Conservation (phyloP, 2,797 vertebrate species). For the Esox masquinongy region DNA sequence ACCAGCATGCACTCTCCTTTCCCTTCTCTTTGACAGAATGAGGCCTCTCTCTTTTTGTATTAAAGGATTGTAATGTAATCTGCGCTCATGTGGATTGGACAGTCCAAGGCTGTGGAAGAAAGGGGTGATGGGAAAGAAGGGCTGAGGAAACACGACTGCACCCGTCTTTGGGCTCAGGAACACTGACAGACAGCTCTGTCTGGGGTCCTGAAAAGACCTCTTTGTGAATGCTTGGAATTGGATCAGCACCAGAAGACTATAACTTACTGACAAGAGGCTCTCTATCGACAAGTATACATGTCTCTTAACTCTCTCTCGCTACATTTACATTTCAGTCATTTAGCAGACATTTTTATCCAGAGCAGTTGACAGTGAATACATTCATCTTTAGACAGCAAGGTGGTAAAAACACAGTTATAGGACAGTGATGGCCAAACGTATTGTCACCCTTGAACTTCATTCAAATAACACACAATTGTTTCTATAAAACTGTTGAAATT, state of each 20-base stretch:
- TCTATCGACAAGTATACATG: background rate
- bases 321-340: too few species aligned
- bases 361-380: too few species aligned
- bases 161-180: conserved; percentile 37
- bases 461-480: too few species aligned
- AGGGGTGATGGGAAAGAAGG: conserved; percentile 37
- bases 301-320: conserved; percentile 42
- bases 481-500: too few species aligned
- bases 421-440: too few species aligned
- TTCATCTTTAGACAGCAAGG: too few species aligned
- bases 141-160: conserved; percentile 29
- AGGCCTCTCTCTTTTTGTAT: conserved; percentile 27
- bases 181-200: conserved; percentile 36
- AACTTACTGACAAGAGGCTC: background rate
- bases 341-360: too few species aligned
- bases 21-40: conserved; percentile 27
- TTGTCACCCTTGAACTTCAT: too few species aligned
- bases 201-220: conserved; percentile 33
- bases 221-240: conserved; percentile 54
- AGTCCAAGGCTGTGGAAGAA: conserved; percentile 31
- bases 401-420: too few species aligned
- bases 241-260: conserved; percentile 50
- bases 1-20: background rate
- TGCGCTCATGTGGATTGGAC: conserved; percentile 37
- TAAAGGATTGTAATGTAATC: conserved; percentile 45